Conservation (phyloP, 2,797 vertebrate species). For the Characodon lateralis region DNA sequence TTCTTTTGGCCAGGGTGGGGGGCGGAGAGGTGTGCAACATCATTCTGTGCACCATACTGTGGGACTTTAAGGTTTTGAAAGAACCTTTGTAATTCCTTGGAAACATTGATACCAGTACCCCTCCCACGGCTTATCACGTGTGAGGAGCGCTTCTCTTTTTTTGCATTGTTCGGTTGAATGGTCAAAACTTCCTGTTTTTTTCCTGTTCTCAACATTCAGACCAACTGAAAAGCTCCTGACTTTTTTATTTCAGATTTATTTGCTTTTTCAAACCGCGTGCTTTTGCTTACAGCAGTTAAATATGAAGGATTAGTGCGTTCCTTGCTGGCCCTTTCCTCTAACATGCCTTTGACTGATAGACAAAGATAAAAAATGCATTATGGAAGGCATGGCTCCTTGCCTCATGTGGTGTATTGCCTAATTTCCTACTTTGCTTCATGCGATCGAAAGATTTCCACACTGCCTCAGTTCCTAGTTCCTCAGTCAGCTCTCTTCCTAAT, state of each 20-base stretch:
- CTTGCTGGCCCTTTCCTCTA: background rate
- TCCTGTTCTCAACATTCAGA: background rate
- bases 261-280: background rate
- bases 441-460: slow-evolving; percentile 37
- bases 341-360: background rate
- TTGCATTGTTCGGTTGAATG: background rate
- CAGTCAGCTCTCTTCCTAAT: background rate
- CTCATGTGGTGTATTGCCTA: slow-evolving; percentile 22
- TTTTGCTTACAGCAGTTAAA: background rate
- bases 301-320: background rate
- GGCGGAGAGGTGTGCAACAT: no score
- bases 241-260: background rate
- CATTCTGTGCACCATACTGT: no score
- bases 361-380: background rate
- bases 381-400: background rate
- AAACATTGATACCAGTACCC: background rate
- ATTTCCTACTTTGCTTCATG: slow-evolving; percentile 59
- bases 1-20: no score
- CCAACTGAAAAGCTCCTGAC: background rate
- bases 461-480: slow-evolving; percentile 41
- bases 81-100: background rate
- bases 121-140: background rate
- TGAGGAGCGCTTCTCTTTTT: background rate
- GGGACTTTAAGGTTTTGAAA: background rate
- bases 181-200: background rate